Base-by-base conservation (phyloP, 2,888 invertebrate genomes). In the Aphidoletes aphidimyza region DNA sequence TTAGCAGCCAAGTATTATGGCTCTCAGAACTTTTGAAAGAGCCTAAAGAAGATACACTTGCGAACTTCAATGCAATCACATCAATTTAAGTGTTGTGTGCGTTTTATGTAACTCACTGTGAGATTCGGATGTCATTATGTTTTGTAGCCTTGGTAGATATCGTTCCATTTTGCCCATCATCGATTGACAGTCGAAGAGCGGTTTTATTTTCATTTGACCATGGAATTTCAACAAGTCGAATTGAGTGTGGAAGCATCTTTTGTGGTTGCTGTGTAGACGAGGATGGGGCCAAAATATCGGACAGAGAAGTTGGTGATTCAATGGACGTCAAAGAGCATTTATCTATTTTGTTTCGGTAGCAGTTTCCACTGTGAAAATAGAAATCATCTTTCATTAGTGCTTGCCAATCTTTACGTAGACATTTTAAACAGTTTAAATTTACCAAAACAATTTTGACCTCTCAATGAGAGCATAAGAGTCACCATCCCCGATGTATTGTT, bases 381-480 rank as follows among this genome's bases (percentile, higher is more conserved):
- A 84, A 42, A 42, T 42, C 14, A 9, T 42, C 42, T 42, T 9
- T 9, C 14, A 6, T 14, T 42, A 42, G 14, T 6, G 42, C 14
- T 42, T 14, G 42, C 14, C 42, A 42, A 42, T 42, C 42, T 42
- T 37, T 84, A 85, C 85, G 42, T 54, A 89, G n/a, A n/a, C n/a
- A n/a, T n/a, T n/a, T n/a, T n/a, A n/a, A n/a, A n/a, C n/a, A n/a
- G n/a, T n/a, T n/a, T n/a, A n/a, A n/a, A n/a, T n/a, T 89, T 89
- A 96, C 94, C 96, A 98, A 89, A 96, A 98, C 0, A 98, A 91
- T 87, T 95, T 95, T 1, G 96, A 95, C 85, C 97, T 91, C 88
- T 97, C 97, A n/a, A 97, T 94, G 84, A 98, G 91, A 0, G 97
- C 97, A 89, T 97, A 98, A 11, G 96, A 94, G 89, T 98, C 96